Evolutionary conservation across 2,113 vertebrate species (phyloP).

Genomic region (Limnothrissa miodon): DNA sequence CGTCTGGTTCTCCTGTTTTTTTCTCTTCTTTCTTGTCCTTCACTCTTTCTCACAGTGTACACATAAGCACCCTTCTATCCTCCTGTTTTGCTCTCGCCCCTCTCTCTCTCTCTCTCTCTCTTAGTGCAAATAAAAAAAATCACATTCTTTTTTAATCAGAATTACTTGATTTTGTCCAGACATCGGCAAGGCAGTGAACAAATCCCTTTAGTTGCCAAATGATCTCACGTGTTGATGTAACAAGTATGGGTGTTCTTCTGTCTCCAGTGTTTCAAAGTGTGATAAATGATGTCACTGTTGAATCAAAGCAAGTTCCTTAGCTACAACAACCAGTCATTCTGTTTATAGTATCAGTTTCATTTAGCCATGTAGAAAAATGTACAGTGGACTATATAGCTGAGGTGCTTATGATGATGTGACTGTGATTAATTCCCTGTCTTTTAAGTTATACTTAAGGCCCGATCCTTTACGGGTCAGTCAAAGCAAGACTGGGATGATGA

Average conservation of each 20-base stretch:
- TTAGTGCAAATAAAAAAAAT: background rate
- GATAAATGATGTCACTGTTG: background rate
- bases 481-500: conserved; percentile 3
- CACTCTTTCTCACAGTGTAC: background rate
- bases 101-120: background rate
- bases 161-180: background rate
- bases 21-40: background rate
- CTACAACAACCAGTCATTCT: background rate
- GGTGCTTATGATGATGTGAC: background rate
- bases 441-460: background rate
- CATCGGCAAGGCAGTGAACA: background rate
- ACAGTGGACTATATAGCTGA: background rate
- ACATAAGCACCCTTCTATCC: background rate
- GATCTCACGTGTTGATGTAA: conserved; percentile 6
- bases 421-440: background rate
- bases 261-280: conserved; percentile 2
- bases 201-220: background rate
- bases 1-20: background rate
- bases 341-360: conserved; percentile 3
- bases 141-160: conserved; percentile 3
- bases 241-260: background rate
- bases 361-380: background rate
- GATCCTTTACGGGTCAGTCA: conserved; percentile 5
- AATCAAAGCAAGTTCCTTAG: background rate
- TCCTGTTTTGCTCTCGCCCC: background rate